Percentiles rank a stretch among this genome's conserved stretches.
phyloP scores from a whole-genome alignment of 2,888 invertebrate genomes.

The Tiphia femorata region DNA sequence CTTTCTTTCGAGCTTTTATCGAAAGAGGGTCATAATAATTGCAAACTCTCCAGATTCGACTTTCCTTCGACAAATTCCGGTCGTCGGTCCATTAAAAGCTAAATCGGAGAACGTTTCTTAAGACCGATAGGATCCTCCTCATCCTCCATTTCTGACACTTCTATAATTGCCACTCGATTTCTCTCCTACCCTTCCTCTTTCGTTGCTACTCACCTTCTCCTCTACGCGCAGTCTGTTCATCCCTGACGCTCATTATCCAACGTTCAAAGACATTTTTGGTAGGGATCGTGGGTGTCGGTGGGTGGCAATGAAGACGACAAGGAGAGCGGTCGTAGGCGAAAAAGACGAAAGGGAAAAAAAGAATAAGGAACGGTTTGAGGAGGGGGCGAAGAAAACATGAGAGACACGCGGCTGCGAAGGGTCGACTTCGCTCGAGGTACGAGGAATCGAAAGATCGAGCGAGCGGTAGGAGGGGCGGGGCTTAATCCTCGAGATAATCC shows the following conservation, averaged over 20 bases:
- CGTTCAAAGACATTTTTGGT: too few relatives aligned
- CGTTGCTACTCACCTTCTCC: too few relatives aligned
- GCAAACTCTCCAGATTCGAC: constrained; percentile 1
- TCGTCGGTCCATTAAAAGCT: constrained; percentile 34
- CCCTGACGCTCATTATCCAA: too few relatives aligned
- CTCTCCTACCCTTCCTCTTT: too few relatives aligned
- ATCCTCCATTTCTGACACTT: constrained; percentile 46
- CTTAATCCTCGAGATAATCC: constrained; percentile 46
- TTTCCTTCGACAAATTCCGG: constrained; percentile 14
- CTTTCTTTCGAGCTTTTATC: too few relatives aligned
- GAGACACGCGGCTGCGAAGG: too few relatives aligned
- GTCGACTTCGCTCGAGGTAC: neutral
- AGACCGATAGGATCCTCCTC: constrained; percentile 32
- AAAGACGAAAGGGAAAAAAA: constrained; percentile 13
- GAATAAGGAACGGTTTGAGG: constrained; percentile 1
- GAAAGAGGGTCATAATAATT: too few relatives aligned
- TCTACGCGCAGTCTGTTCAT: too few relatives aligned
- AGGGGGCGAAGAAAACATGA: too few relatives aligned
- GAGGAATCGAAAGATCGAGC: constrained; percentile 17
- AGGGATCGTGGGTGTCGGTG: too few relatives aligned
- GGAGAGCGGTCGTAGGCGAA: constrained; percentile 8
- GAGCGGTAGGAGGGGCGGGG: too few relatives aligned
- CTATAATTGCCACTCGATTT: constrained; percentile 56
- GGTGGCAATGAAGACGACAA: too few relatives aligned
- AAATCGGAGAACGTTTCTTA: constrained; percentile 31